A percentile compares a stretch with the other conserved stretches of the same genome.
phyloP scores from a whole-genome alignment of 30 jellyfish, hydroid and myxozoan genomes.

The Chrysaora quinquecirrha region DNA sequence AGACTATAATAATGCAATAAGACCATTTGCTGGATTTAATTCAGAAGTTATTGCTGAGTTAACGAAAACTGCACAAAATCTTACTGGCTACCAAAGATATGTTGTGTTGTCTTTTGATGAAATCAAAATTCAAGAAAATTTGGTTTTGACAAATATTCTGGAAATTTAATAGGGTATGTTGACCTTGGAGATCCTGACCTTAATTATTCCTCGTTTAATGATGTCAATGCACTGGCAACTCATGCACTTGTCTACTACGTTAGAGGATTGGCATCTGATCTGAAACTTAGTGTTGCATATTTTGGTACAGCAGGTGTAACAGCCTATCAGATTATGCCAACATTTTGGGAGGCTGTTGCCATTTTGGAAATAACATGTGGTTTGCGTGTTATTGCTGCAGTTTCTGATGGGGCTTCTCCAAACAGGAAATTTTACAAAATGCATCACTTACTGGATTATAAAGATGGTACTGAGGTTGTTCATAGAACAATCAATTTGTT shows the following conservation, averaged over 20 bases:
- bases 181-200: conserved; percentile 17
- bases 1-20: conserved; percentile 25
- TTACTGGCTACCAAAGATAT: conserved; percentile 8
- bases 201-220: background rate
- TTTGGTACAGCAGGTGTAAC: conserved; percentile 28
- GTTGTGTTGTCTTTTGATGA: conserved; percentile 23
- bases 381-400: conserved; percentile 8
- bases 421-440: conserved; percentile 2
- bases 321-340: conserved; percentile 17
- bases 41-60: background rate
- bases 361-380: conserved; percentile 3
- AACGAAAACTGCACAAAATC: background rate
- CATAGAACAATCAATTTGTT: conserved; percentile 9
- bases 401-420: conserved; percentile 23
- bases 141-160: conserved; percentile 28
- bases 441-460: background rate
- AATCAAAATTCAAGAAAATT: background rate
- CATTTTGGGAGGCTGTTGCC: conserved; percentile 5
- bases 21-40: background rate
- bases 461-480: background rate
- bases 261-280: conserved; percentile 23
- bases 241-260: conserved; percentile 29
- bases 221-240: conserved; percentile 21
- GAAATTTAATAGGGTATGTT: conserved; percentile 2
- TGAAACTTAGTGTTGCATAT: background rate